A percentile compares a stretch with the other conserved stretches of the same genome.
Evolutionary conservation across 2,888 invertebrate genomes (phyloP).

Genomic region (Nephrotoma flavescens): DNA sequence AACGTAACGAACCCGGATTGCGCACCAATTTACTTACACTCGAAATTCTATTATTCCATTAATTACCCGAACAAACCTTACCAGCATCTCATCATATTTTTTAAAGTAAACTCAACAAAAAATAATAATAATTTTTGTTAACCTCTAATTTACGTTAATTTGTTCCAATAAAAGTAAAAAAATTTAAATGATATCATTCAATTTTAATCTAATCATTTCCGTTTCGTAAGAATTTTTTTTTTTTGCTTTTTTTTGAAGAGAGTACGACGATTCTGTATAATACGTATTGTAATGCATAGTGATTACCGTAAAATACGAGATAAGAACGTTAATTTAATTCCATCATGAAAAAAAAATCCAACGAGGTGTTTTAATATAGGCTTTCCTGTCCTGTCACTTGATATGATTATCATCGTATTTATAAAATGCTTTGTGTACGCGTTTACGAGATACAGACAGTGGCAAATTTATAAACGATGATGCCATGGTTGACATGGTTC

Average conservation of each 20-base stretch:
- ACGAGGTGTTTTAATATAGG: not conserved
- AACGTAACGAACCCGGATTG: not conserved
- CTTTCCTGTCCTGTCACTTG: not conserved
- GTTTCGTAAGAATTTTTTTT: not conserved
- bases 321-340: not conserved
- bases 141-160: not conserved
- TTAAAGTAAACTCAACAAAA: not conserved
- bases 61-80: not conserved
- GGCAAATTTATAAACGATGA: not conserved
- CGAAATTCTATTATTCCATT: not conserved
- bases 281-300: not conserved
- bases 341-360: not conserved
- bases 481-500: not conserved
- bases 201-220: not conserved
- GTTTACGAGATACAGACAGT: not conserved
- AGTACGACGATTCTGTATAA: not conserved
- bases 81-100: not conserved
- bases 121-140: not conserved
- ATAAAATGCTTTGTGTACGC: not conserved
- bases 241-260: not conserved
- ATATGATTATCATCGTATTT: not conserved
- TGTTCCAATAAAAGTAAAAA: not conserved
- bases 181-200: not conserved
- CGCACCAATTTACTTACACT: not conserved
- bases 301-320: not conserved